These are phyloP conservation scores for Brachypalpus laphriformis DNA, from an alignment of 2,888 invertebrate species.

Conservation along the genomic window DNA sequence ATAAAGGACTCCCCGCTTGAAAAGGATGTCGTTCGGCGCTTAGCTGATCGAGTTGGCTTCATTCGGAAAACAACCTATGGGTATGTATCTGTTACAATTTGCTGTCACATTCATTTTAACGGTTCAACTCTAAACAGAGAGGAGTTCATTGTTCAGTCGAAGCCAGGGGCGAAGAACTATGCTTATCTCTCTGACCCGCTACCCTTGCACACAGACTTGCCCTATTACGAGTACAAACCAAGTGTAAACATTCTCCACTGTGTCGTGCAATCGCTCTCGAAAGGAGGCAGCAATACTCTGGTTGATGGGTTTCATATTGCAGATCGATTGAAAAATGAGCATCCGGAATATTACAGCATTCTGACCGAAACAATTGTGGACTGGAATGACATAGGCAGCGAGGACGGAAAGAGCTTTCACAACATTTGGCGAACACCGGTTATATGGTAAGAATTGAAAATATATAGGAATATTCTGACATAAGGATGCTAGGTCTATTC, in stretches of 20 bases:
- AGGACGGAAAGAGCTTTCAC: conserved; percentile 86
- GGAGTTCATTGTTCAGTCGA: conserved; percentile 87
- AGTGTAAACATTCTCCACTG: conserved; percentile 90
- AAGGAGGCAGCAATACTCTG: conserved; percentile 88
- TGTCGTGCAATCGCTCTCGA: conserved; percentile 85
- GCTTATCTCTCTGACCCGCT: conserved; percentile 88
- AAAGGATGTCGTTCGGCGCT: conserved; percentile 84
- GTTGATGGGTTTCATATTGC: conserved; percentile 88
- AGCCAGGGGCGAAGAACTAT: conserved; percentile 88
- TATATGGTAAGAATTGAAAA: conserved; percentile 84
- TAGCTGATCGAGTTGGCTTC: conserved; percentile 87
- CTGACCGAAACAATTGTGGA: conserved; percentile 86
- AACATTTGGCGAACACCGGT: conserved; percentile 86
- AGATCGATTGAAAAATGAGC: conserved; percentile 84
- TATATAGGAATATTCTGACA: too few relatives aligned
- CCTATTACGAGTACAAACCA: conserved; percentile 90
- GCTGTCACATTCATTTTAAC: not conserved
- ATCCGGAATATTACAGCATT: conserved; percentile 85
- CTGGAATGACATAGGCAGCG: conserved; percentile 89
- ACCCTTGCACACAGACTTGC: conserved; percentile 90
- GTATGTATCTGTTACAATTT: conserved; percentile 77
- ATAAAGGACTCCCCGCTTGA: conserved; percentile 85
- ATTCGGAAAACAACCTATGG: conserved; percentile 90
- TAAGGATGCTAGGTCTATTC: too few relatives aligned
- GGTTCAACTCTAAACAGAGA: conserved; percentile 80